Conservation (phyloP, 2,797 vertebrate species). For the Cirrhinus molitorella region DNA sequence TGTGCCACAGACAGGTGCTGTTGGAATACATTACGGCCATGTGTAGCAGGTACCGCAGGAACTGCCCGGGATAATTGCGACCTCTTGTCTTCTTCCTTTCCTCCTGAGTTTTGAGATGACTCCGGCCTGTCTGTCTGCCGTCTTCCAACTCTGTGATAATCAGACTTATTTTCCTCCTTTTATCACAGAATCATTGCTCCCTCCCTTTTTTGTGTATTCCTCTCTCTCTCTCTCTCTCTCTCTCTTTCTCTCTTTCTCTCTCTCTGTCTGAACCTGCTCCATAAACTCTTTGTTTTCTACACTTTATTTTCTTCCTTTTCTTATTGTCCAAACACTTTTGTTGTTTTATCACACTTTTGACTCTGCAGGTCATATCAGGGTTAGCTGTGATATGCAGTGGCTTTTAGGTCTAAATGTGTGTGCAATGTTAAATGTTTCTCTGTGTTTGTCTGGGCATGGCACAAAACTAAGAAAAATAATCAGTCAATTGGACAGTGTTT, state of each 20-base stretch:
- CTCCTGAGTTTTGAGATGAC: conserved; percentile 93
- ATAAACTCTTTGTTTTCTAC: neutral
- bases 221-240: neutral
- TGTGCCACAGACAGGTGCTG: conserved; percentile 89
- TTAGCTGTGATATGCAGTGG: neutral
- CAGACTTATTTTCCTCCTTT: conserved; percentile 90
- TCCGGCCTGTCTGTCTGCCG: conserved; percentile 90
- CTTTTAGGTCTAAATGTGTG: conserved; percentile 55
- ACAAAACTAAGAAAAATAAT: neutral
- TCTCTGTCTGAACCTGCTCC: neutral
- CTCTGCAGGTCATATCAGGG: neutral
- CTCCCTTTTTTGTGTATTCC: no score
- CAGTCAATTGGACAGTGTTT: no score
- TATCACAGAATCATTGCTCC: conserved; percentile 85
- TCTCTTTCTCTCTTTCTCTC: neutral
- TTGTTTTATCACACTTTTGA: neutral
- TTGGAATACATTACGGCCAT: conserved; percentile 92
- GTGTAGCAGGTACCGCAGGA: conserved; percentile 79
- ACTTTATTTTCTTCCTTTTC: neutral
- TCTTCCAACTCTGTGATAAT: conserved; percentile 89
- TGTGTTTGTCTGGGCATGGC: conserved; percentile 87
- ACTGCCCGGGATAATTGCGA: conserved; percentile 92
- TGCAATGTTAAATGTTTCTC: conserved; percentile 69
- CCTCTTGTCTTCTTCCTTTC: conserved; percentile 92
- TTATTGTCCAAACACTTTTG: neutral